phyloP scores from a whole-genome alignment of 2,888 invertebrate species.

The Therioaphis trifolii region DNA sequence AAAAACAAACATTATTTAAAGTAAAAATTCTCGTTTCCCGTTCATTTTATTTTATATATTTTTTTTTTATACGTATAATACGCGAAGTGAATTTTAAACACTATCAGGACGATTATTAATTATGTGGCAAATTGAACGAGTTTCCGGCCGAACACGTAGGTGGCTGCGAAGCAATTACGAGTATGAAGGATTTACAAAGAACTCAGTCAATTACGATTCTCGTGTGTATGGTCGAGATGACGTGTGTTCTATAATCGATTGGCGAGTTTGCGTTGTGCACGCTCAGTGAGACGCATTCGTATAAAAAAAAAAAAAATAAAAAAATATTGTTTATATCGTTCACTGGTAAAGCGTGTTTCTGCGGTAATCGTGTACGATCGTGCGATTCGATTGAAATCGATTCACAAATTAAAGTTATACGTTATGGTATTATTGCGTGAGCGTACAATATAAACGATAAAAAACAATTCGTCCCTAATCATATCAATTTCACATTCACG shows the following conservation, averaged over 20 bases:
- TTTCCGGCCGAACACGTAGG: conserved; percentile 35
- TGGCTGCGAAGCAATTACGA: conserved; percentile 44
- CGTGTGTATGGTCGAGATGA: not conserved
- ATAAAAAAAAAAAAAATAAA: too few species aligned
- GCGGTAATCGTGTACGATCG: not conserved
- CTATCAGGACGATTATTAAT: conserved; percentile 23
- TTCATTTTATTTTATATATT: not conserved
- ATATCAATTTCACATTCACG: too few species aligned
- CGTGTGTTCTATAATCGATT: not conserved
- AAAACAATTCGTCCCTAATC: too few species aligned
- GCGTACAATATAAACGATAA: too few species aligned
- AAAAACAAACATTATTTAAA: not conserved
- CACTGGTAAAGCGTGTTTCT: not conserved
- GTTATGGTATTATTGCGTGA: too few species aligned
- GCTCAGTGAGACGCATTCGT: too few species aligned
- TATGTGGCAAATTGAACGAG: conserved; percentile 50
- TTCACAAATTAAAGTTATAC: too few species aligned
- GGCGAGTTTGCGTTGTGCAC: not conserved
- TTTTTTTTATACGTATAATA: not conserved
- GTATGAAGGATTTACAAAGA: conserved; percentile 1
- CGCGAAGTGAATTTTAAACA: conserved; percentile 41
- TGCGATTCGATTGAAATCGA: too few species aligned
- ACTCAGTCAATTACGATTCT: conserved; percentile 23
- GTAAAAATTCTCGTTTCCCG: not conserved
- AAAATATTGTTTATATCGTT: not conserved